phyloP scores from a whole-genome alignment of 37 sponge, comb jelly and placozoan genomes.

The Oscarella lobularis region DNA sequence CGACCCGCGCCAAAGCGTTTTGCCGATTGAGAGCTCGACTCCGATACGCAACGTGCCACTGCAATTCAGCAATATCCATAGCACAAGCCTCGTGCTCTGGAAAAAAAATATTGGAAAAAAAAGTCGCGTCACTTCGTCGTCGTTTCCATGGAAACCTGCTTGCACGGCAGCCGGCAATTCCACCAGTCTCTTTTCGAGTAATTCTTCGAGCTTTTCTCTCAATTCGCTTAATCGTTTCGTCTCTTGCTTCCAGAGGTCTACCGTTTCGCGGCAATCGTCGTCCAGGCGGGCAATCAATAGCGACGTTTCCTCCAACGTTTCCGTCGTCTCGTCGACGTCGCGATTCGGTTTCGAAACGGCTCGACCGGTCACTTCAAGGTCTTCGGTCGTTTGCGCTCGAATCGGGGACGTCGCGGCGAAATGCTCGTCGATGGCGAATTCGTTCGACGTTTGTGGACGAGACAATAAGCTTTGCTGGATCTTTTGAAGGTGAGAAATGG shows the following conservation, averaged over 20 bases:
- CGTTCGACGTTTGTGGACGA: not conserved
- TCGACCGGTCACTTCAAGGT: not conserved
- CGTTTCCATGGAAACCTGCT: not conserved
- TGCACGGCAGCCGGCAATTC: not conserved
- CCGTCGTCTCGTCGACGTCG: not conserved
- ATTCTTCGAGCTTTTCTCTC: not conserved
- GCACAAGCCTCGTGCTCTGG: conserved; percentile 1
- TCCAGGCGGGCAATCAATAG: not conserved
- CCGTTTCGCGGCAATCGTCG: not conserved
- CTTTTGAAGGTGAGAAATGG: not conserved
- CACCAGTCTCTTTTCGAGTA: not conserved
- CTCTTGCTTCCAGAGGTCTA: not conserved
- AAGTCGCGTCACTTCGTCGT: not conserved
- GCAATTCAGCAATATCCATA: conserved; percentile 1
- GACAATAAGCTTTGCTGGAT: not conserved
- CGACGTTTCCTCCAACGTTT: not conserved
- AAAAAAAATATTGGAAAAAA: not conserved
- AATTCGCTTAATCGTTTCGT: not conserved
- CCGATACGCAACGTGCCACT: not conserved
- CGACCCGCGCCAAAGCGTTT: not conserved
- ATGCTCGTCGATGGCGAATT: not conserved
- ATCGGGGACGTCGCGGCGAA: not conserved
- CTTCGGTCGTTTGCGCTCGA: not conserved
- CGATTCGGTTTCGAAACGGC: not conserved
- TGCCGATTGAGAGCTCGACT: not conserved